A percentile compares a stretch with the other conserved stretches of the same genome.
These are phyloP conservation scores for Dermatemys mawii DNA, from an alignment of 2,113 vertebrate genomes.

Conservation along the genomic window DNA sequence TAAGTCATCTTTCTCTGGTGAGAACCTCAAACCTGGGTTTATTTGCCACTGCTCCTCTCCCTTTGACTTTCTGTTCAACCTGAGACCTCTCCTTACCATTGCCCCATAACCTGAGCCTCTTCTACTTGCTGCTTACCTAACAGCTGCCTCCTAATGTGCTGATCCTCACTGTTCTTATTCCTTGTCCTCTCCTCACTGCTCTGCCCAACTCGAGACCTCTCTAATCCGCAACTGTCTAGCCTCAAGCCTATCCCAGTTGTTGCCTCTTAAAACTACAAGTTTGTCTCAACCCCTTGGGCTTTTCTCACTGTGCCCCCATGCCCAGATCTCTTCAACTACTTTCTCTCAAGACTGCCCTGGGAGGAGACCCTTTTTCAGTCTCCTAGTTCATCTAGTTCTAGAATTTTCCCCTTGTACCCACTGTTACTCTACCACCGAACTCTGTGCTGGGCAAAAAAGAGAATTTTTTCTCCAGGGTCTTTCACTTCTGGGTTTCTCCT, in stretches of 20 bases:
- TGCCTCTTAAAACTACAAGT: slow-evolving; percentile 17
- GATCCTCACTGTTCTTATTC: too few relatives aligned
- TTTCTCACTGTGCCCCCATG: neutral
- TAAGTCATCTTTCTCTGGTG: slow-evolving; percentile 99
- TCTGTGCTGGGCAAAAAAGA: slow-evolving; percentile 49
- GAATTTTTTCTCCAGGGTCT: neutral
- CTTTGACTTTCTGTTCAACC: neutral
- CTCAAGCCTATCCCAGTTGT: neutral
- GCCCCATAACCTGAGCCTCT: neutral
- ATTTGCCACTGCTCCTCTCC: neutral
- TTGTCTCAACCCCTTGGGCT: neutral
- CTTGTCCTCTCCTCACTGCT: too few relatives aligned
- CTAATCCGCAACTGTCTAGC: neutral
- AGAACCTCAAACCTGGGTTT: slow-evolving; percentile 55
- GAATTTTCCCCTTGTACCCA: slow-evolving; percentile 27
- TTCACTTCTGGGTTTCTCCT: slow-evolving; percentile 2
- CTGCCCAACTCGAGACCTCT: neutral
- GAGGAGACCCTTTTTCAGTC: slow-evolving; percentile 35
- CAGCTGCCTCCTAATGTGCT: too few relatives aligned
- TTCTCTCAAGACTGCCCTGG: slow-evolving; percentile 21
- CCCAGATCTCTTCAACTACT: neutral
- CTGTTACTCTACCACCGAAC: neutral
- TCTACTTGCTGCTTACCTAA: too few relatives aligned
- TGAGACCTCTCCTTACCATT: neutral
- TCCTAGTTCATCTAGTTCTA: neutral